Evolutionary conservation across 2,113 vertebrate genomes (phyloP), one percentile per base, ranked within the genome.

Genomic region (Cyanoliseus patagonus): DNA sequence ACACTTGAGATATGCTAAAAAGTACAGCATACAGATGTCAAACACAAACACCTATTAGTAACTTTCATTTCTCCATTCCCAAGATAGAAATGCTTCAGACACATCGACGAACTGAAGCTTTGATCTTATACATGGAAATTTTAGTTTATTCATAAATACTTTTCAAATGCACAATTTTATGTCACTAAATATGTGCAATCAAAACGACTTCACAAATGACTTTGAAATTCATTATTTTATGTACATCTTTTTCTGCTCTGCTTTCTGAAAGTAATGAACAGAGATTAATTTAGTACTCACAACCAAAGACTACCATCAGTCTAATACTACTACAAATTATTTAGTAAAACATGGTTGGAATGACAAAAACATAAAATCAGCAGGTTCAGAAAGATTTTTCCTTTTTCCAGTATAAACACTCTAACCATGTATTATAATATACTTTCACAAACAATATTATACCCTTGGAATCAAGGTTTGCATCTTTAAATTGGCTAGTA

Each of bases 1-100:
- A 94, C 97, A 98, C 96, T 97, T 95, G 96, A 97, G 95, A 98
- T 96, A 98, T 96, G 97, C 96, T 98, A 98, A 98, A 97, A 98
- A 97, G 96, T 98, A 98, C 90, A 98, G 93, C 90, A 97, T 93
- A 97, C 96, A 97, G 97, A 97, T 97, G 96, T 98, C 97, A 98
- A 97, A 98, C 95, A 97, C 95, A 97, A 97, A 97, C 92, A 97
- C 80, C 94, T 96, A 98, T 97, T 97, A 97, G 95, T 88, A 97
- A 98, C 93, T 98, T 98, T 74, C 94, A 97, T 82, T 97, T 97
- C 76, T 73, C 95, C 94, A 83, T 77, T 96, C 83, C 59, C 93
- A 86, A 89, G 89, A 75, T 25, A 89, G 64, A 90, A 93, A 95
- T 7, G 12, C 62, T 86, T 88, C 57, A 68, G 89, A 89, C 83